phyloP scores from a whole-genome alignment of 2,888 invertebrate genomes.

The Apodemia mormo region DNA sequence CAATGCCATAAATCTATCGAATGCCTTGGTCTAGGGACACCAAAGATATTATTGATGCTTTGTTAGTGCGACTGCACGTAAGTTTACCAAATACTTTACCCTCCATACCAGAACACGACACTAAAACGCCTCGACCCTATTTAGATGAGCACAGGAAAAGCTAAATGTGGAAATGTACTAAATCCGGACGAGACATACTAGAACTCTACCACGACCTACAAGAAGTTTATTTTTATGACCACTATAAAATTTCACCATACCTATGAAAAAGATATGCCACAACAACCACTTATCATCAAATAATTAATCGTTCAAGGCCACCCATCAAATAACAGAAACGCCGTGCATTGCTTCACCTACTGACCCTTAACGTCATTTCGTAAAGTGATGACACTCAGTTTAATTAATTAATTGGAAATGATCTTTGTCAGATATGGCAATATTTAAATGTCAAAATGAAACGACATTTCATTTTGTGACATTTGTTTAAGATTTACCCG shows the following conservation, averaged over 20 bases:
- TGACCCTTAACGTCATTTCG: slow-evolving; percentile 4
- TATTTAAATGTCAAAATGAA: slow-evolving; percentile 9
- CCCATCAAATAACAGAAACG: slow-evolving; percentile 8
- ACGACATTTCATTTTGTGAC: not conserved
- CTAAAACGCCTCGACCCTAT: too few relatives aligned
- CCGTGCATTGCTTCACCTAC: slow-evolving; percentile 1
- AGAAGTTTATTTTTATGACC: too few relatives aligned
- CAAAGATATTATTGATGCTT: too few relatives aligned
- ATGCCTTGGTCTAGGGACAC: too few relatives aligned
- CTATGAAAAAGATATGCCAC: not conserved
- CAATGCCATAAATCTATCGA: too few relatives aligned
- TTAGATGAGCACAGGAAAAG: too few relatives aligned
- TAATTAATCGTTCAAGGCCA: slow-evolving; percentile 1
- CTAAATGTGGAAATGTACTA: not conserved
- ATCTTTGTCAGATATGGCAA: not conserved
- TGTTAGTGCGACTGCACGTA: too few relatives aligned
- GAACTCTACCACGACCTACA: too few relatives aligned
- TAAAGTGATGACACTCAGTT: not conserved
- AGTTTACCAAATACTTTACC: too few relatives aligned
- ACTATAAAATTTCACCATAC: too few relatives aligned
- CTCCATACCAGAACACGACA: too few relatives aligned
- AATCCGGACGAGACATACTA: too few relatives aligned
- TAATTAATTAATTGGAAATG: slow-evolving; percentile 14
- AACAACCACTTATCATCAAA: not conserved
- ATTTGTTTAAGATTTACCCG: not conserved